phyloP scores from a whole-genome alignment of 2,797 vertebrate species.

The Adrianichthys oophorus region DNA sequence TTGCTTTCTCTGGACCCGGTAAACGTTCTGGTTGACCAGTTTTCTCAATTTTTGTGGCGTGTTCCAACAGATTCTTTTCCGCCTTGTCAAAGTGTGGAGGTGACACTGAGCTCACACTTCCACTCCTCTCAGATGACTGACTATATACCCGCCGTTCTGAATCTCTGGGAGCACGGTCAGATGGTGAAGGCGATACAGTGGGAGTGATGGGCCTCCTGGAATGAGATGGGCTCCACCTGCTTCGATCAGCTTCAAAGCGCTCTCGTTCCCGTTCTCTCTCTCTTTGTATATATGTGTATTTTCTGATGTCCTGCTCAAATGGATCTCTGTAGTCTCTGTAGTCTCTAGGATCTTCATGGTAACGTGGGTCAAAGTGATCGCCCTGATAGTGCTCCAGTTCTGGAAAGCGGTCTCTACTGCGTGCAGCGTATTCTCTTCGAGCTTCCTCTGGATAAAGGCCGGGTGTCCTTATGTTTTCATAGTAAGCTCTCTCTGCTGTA shows the following conservation, averaged over 20 bases:
- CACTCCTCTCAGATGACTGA: constrained; percentile 94
- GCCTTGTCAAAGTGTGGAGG: constrained; percentile 92
- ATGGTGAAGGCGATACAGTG: constrained; percentile 87
- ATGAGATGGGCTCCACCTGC: constrained; percentile 93
- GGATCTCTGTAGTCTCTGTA: constrained; percentile 94
- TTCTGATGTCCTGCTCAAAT: constrained; percentile 95
- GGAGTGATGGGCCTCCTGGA: constrained; percentile 89
- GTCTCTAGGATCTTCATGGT: constrained; percentile 94
- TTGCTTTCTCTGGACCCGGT: constrained; percentile 83
- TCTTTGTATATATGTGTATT: constrained; percentile 95
- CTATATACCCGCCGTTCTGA: constrained; percentile 91
- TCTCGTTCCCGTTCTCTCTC: constrained; percentile 92
- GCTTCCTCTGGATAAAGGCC: constrained; percentile 92
- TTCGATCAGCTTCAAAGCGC: constrained; percentile 91
- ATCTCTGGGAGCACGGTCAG: constrained; percentile 90
- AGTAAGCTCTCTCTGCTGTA: constrained; percentile 91
- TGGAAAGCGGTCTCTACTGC: constrained; percentile 91
- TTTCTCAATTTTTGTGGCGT: constrained; percentile 86
- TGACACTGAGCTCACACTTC: constrained; percentile 94
- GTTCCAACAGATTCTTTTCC: constrained; percentile 86
- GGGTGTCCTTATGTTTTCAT: constrained; percentile 89
- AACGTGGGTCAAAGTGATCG: constrained; percentile 95
- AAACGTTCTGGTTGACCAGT: constrained; percentile 81
- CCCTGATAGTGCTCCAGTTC: constrained; percentile 96
- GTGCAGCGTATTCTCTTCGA: constrained; percentile 90